phyloP scores from a whole-genome alignment of 2,113 vertebrate species.

The Eublepharis macularius region DNA sequence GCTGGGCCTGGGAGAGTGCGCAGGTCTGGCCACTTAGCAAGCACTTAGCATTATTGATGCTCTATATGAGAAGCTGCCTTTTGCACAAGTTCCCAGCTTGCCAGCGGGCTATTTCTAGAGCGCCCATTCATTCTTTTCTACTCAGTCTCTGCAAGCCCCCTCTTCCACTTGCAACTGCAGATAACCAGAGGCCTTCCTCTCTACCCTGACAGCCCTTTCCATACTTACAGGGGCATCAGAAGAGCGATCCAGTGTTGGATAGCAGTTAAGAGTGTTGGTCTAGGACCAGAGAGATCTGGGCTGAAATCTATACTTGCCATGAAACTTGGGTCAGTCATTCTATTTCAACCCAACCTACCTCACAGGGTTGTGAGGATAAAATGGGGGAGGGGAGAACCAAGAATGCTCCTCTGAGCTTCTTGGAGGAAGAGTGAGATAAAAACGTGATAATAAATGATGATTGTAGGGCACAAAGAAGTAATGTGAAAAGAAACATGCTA shows the following conservation, averaged over 20 bases:
- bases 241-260: not conserved
- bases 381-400: no score
- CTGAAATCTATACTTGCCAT: no score
- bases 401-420: no score
- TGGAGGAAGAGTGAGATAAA: no score
- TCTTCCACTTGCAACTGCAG: not conserved
- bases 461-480: not conserved
- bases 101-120: conserved; percentile 15
- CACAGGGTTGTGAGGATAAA: no score
- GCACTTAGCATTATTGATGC: conserved; percentile 23
- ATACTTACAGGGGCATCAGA: not conserved
- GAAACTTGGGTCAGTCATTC: no score
- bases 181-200: not conserved
- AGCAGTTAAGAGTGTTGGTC: not conserved
- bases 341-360: no score
- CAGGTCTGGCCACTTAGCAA: conserved; percentile 4
- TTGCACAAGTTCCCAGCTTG: not conserved
- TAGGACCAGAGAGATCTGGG: no score
- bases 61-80: not conserved
- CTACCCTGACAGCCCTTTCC: not conserved
- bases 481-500: not conserved
- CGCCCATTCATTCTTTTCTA: conserved; percentile 7
- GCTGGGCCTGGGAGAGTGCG: not conserved
- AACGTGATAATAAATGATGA: no score
- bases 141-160: not conserved